Conservation (phyloP, 2,888 invertebrate species). For the Latrodectus hesperus region DNA sequence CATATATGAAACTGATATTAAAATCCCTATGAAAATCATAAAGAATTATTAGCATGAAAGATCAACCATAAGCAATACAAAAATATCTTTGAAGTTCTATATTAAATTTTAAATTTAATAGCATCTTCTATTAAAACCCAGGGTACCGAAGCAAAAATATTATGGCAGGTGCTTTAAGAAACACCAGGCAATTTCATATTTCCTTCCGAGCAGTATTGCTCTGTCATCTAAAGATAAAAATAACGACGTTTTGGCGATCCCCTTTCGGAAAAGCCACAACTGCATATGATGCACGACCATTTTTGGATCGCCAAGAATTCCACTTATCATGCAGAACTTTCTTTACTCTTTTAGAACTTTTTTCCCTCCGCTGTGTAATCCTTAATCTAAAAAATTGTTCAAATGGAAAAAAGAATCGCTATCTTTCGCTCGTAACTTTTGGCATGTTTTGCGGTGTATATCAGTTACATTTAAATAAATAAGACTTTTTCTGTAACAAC, state of each 20-base stretch:
- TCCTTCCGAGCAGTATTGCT: background rate
- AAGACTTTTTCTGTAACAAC: background rate
- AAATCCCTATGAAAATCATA: too few relatives aligned
- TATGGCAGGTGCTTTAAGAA: too few relatives aligned
- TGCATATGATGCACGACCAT: constrained; percentile 6
- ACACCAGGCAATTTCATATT: too few relatives aligned
- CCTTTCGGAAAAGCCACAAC: background rate
- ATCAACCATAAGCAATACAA: too few relatives aligned
- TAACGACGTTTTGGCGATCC: background rate
- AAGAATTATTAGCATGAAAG: too few relatives aligned
- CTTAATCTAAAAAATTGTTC: background rate
- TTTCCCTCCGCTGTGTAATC: background rate
- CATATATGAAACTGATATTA: too few relatives aligned
- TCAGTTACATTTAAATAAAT: background rate
- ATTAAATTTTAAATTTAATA: too few relatives aligned
- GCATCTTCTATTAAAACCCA: too few relatives aligned
- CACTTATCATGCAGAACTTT: constrained; percentile 15
- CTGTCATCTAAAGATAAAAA: background rate
- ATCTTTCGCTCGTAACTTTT: background rate
- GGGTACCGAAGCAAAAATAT: too few relatives aligned
- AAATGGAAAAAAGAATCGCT: background rate
- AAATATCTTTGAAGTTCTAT: too few relatives aligned
- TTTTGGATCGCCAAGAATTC: constrained; percentile 23
- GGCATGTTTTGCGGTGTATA: background rate
- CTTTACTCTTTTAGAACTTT: background rate